Evolutionary conservation across 2,888 invertebrate species (phyloP).

Genomic region (Rotaria socialis): DNA sequence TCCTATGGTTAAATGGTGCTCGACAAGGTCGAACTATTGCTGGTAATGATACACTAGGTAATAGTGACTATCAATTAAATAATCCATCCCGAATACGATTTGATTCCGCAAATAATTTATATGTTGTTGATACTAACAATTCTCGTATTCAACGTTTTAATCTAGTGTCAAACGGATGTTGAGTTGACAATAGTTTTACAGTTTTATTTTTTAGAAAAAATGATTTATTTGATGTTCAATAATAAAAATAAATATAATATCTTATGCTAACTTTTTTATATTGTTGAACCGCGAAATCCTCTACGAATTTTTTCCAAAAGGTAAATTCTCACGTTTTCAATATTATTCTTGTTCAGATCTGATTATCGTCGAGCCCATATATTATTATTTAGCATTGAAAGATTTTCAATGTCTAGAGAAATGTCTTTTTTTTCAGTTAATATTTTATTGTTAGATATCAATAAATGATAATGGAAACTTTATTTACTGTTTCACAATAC

Average conservation of each 20-base stretch:
- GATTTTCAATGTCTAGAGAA: no score
- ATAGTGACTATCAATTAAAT: neutral
- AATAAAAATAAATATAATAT: no score
- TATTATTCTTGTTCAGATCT: no score
- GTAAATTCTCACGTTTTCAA: no score
- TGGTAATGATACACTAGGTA: neutral
- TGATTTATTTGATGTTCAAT: no score
- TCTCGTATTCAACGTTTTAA: neutral
- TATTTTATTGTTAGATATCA: no score
- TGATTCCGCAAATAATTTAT: neutral
- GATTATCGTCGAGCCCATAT: no score
- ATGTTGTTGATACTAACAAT: neutral
- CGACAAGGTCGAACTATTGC: neutral
- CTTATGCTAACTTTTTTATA: no score
- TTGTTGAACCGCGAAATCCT: no score
- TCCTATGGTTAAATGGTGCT: neutral
- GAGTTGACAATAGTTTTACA: neutral
- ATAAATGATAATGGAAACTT: neutral
- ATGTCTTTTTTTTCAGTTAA: no score
- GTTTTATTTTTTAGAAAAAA: no score
- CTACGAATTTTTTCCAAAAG: no score
- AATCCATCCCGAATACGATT: neutral
- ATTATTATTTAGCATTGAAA: neutral
- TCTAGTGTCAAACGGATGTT: neutral
- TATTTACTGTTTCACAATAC: neutral